Evolutionary conservation across 2,888 invertebrate species (phyloP).

Genomic region (Fissipunctia ypsillon): DNA sequence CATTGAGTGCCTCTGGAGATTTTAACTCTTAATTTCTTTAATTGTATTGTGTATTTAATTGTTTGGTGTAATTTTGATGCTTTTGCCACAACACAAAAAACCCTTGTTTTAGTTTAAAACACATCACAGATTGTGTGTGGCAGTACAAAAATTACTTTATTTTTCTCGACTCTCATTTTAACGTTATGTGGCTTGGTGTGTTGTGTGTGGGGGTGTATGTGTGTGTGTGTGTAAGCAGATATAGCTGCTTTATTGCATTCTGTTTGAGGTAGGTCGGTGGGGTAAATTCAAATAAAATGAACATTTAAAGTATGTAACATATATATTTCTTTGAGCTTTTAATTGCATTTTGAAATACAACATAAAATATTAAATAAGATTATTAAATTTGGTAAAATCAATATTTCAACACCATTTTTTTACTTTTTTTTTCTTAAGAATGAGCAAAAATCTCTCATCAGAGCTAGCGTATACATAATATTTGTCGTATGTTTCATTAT

Average conservation of each 20-base stretch:
- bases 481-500: constrained; percentile 91
- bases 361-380: constrained; percentile 95
- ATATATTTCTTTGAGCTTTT: constrained; percentile 96
- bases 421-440: constrained; percentile 87
- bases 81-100: not conserved
- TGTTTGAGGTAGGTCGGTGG: constrained; percentile 7
- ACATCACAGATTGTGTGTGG: not conserved
- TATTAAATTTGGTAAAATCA: constrained; percentile 94
- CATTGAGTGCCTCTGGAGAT: not conserved
- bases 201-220: not conserved
- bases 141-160: too few species aligned
- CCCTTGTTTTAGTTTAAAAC: not conserved
- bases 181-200: not conserved
- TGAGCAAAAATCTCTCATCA: constrained; percentile 92
- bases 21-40: too few species aligned
- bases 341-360: constrained; percentile 96
- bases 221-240: constrained; percentile 29
- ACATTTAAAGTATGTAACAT: constrained; percentile 93
- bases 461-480: constrained; percentile 94
- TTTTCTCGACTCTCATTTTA: not conserved
- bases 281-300: constrained; percentile 83
- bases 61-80: not conserved
- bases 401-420: constrained; percentile 90
- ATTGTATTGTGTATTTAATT: too few species aligned
- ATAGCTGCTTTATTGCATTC: constrained; percentile 1